A percentile compares a stretch with the other conserved stretches of the same genome.
Evolutionary conservation across 2,888 invertebrate genomes (phyloP).

Genomic region (Drosophila merina): DNA sequence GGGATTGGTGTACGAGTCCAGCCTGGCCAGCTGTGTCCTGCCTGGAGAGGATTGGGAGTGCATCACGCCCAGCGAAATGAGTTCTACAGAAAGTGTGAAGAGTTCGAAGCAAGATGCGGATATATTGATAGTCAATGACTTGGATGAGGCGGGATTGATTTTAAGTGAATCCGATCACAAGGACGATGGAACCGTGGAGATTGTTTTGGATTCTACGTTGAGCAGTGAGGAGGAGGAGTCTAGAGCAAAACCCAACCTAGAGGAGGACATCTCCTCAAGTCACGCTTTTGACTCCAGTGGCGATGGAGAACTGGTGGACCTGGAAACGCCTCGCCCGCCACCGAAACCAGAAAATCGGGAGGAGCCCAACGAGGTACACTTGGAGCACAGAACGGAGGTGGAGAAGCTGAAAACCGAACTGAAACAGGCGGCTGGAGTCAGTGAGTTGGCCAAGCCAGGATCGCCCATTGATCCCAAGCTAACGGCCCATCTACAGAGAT

Average conservation of each 20-base stretch:
- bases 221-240: slow-evolving; percentile 66
- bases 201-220: slow-evolving; percentile 55
- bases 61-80: slow-evolving; percentile 63
- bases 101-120: slow-evolving; percentile 50
- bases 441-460: slow-evolving; percentile 22
- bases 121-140: slow-evolving; percentile 65
- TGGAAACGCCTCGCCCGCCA: slow-evolving; percentile 49
- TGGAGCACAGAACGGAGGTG: slow-evolving; percentile 23
- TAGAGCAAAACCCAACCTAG: slow-evolving; percentile 9
- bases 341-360: slow-evolving; percentile 66
- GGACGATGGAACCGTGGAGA: slow-evolving; percentile 71
- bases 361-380: slow-evolving; percentile 18
- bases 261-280: slow-evolving; percentile 46
- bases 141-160: slow-evolving; percentile 54
- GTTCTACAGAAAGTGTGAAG: slow-evolving; percentile 20
- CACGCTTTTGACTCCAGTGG: slow-evolving; percentile 78
- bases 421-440: slow-evolving; percentile 33
- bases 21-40: slow-evolving; percentile 82
- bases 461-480: slow-evolving; percentile 79
- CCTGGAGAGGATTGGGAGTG: slow-evolving; percentile 84
- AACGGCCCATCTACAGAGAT: slow-evolving; percentile 82
- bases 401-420: slow-evolving; percentile 37
- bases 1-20: slow-evolving; percentile 82
- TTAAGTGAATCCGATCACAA: slow-evolving; percentile 34
- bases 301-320: slow-evolving; percentile 76